Conservation (phyloP, 1,140 invertebrate genomes). For the Drosophila nasuta region DNA sequence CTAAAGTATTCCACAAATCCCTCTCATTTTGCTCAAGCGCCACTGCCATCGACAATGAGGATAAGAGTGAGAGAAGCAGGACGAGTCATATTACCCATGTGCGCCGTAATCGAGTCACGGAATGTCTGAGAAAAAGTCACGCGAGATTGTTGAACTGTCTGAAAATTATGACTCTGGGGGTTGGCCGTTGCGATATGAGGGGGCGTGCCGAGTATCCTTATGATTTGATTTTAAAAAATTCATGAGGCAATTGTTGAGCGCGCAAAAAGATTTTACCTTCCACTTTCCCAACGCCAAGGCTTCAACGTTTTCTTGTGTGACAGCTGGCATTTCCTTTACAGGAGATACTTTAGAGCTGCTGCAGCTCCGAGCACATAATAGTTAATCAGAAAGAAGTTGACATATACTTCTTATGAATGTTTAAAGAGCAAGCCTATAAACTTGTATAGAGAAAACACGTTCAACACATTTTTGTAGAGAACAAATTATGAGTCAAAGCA, state of each 20-base stretch:
- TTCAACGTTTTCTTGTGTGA: constrained; percentile 3
- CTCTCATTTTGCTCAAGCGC: constrained; percentile 6
- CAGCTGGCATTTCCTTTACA: constrained; percentile 28
- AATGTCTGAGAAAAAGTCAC: constrained; percentile 72
- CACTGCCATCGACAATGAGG: not conserved
- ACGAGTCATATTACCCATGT: constrained; percentile 58
- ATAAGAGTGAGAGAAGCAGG: constrained; percentile 31
- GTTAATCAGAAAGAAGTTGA: constrained; percentile 25
- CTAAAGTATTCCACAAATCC: not conserved
- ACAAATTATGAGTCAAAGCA: not conserved
- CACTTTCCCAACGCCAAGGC: not conserved
- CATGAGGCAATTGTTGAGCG: constrained; percentile 67
- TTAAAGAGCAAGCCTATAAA: not conserved
- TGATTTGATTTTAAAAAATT: constrained; percentile 78
- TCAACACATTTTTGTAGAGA: not conserved
- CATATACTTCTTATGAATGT: constrained; percentile 12
- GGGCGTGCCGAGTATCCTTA: constrained; percentile 49
- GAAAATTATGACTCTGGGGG: constrained; percentile 74
- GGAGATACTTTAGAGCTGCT: constrained; percentile 3
- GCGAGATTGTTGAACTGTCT: constrained; percentile 68
- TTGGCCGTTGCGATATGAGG: constrained; percentile 23
- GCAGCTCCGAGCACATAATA: constrained; percentile 13
- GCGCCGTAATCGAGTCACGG: constrained; percentile 74
- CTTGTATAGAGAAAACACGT: not conserved
- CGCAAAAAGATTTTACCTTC: constrained; percentile 52